Percentiles rank a stretch among this genome's conserved stretches.
These are phyloP conservation scores for Oophaga sylvatica DNA, from an alignment of 2,797 vertebrate species.

Conservation along the genomic window DNA sequence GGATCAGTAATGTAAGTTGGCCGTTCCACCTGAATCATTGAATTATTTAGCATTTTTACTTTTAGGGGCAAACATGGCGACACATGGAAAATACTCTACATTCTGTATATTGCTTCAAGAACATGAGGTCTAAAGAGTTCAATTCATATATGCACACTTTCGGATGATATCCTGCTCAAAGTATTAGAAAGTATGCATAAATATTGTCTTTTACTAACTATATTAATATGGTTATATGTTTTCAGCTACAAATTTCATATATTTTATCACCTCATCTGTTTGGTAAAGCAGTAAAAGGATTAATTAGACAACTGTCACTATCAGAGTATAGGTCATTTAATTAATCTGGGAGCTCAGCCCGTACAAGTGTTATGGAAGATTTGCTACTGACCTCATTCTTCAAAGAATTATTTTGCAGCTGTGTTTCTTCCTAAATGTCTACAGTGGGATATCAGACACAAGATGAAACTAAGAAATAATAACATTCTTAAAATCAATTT, in stretches of 20 bases:
- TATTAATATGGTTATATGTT: background rate
- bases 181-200: background rate
- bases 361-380: conserved; percentile 44
- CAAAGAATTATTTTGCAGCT: conserved; percentile 14
- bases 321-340: conserved; percentile 51
- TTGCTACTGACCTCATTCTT: conserved; percentile 54
- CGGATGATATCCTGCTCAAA: background rate
- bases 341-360: conserved; percentile 54
- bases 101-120: background rate
- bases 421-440: background rate
- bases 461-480: background rate
- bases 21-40: too few relatives aligned
- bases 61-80: background rate
- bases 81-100: background rate
- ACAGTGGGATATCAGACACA: background rate
- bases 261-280: conserved; percentile 31
- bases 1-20: too few relatives aligned
- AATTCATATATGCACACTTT: background rate
- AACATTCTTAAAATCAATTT: background rate
- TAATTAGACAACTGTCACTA: conserved; percentile 42
- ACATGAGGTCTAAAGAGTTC: background rate
- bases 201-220: background rate
- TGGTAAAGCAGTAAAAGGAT: conserved; percentile 48
- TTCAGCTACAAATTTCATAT: conserved; percentile 11
- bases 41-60: background rate